These are phyloP conservation scores for Acrobasis repandana DNA, from an alignment of 2,888 invertebrate genomes.

Conservation along the genomic window DNA sequence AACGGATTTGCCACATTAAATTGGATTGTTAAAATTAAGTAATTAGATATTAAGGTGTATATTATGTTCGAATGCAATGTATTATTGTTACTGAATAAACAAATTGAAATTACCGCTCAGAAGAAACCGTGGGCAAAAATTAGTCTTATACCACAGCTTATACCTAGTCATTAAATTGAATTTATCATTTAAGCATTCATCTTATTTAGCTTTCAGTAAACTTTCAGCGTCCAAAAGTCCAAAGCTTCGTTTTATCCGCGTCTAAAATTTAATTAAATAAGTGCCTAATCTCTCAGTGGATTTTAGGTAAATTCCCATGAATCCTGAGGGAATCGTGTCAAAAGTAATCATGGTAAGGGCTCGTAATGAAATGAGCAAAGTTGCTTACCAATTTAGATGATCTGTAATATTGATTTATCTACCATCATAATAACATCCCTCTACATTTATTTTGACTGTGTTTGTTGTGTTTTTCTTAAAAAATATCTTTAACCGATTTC, in stretches of 20 bases:
- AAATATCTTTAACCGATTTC: too few relatives aligned
- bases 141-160: neutral
- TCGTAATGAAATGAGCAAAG: constrained; percentile 5
- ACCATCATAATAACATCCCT: too few relatives aligned
- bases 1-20: too few relatives aligned
- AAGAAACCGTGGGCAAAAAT: neutral
- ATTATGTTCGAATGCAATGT: too few relatives aligned
- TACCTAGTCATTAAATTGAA: neutral
- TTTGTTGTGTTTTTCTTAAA: too few relatives aligned
- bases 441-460: too few relatives aligned
- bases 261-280: constrained; percentile 17
- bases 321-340: constrained; percentile 3
- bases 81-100: too few relatives aligned
- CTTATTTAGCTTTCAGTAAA: neutral
- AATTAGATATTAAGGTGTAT: too few relatives aligned
- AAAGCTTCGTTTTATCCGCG: neutral
- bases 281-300: constrained; percentile 3
- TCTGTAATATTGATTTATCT: too few relatives aligned
- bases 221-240: constrained; percentile 1
- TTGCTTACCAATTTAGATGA: neutral
- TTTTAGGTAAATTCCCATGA: constrained; percentile 4
- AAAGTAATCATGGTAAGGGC: constrained; percentile 6
- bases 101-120: too few relatives aligned
- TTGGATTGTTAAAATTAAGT: too few relatives aligned
- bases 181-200: constrained; percentile 9